Evolutionary conservation across 2,113 vertebrate genomes (phyloP).

Genomic region (Erpornis zantholeuca): DNA sequence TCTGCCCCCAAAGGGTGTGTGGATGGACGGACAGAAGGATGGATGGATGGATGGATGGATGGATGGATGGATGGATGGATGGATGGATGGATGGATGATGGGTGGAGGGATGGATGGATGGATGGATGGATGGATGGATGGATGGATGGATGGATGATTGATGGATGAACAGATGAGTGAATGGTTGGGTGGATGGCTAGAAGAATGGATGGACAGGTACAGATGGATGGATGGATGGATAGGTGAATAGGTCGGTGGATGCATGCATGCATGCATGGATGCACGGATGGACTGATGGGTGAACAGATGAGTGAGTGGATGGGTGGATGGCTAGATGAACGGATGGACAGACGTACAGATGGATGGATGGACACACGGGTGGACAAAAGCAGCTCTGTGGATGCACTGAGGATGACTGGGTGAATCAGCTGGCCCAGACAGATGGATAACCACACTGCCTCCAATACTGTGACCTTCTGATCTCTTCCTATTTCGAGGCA

Average conservation of each 20-base stretch:
- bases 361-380: accelerated
- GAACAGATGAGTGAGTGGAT: no score
- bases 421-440: not conserved
- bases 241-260: accelerated
- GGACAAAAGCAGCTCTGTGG: not conserved
- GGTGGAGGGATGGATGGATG: accelerated
- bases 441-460: not conserved
- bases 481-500: not conserved
- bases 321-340: no score
- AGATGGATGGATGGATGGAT: accelerated
- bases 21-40: accelerated
- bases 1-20: accelerated
- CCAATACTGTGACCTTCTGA: not conserved
- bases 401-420: not conserved
- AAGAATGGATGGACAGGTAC: accelerated
- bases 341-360: no score
- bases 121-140: no score
- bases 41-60: no score
- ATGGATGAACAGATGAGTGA: no score
- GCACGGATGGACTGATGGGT: accelerated
- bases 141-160: no score
- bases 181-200: no score
- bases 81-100: not conserved
- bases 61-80: accelerated
- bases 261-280: no score